A percentile compares a stretch with the other conserved stretches of the same genome.
phyloP scores from a whole-genome alignment of 2,113 vertebrate species.

The Gallinago undulata region DNA sequence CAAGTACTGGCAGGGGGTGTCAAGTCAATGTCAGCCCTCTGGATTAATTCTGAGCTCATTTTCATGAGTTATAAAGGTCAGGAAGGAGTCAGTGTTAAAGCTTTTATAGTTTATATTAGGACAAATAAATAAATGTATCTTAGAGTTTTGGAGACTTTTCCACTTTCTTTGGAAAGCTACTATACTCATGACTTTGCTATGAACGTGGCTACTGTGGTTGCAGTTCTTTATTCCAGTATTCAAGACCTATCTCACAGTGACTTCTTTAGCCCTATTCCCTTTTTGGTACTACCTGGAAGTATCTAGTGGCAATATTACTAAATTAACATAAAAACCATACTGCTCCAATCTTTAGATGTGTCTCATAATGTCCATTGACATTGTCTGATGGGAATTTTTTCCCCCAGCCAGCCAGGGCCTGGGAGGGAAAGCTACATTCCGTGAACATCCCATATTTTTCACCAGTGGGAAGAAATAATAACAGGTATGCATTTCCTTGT shows the following conservation, averaged over 20 bases:
- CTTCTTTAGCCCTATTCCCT: background rate
- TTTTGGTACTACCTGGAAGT: background rate
- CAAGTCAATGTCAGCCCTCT: background rate
- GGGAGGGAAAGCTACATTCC: background rate
- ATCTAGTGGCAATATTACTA: background rate
- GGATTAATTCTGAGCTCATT: slow-evolving; percentile 53
- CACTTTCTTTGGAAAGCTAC: background rate
- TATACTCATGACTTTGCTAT: background rate
- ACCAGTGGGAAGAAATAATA: background rate
- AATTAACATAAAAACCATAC: background rate
- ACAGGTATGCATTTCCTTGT: background rate
- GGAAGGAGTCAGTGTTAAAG: slow-evolving; percentile 10
- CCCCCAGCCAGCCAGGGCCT: background rate
- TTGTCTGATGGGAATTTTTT: background rate
- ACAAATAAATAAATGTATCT: background rate
- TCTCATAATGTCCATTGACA: background rate
- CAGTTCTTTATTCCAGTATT: background rate
- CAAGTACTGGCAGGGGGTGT: background rate
- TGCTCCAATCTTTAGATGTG: background rate
- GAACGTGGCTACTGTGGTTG: background rate
- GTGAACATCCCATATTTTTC: background rate
- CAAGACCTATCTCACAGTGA: background rate
- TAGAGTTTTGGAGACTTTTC: background rate
- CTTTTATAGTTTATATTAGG: background rate
- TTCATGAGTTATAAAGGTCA: slow-evolving; percentile 20